A percentile compares a stretch with the other conserved stretches of the same genome.
Evolutionary conservation across 2,888 invertebrate species (phyloP).

Genomic region (Uloborus plumipes): DNA sequence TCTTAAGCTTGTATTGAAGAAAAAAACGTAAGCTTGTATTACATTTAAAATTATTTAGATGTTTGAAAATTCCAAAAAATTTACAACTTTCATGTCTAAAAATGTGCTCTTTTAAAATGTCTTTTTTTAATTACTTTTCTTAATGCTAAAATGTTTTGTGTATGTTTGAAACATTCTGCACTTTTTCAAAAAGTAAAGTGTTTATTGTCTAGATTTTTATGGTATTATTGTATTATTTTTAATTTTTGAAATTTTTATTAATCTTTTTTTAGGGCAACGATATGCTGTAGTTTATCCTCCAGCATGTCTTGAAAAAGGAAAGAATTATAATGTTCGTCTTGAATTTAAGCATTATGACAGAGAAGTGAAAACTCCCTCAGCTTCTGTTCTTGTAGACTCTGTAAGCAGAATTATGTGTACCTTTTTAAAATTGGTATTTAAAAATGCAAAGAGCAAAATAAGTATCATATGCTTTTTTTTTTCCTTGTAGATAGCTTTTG

Average conservation of each 20-base stretch:
- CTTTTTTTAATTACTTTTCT: no score
- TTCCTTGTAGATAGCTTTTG: constrained; percentile 79
- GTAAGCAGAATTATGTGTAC: constrained; percentile 73
- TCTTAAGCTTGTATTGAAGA: no score
- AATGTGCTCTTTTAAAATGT: no score
- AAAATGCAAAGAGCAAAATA: neutral
- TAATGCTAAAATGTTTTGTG: no score
- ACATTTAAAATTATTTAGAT: no score
- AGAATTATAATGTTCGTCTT: constrained; percentile 86
- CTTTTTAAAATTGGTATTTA: neutral
- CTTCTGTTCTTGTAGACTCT: constrained; percentile 93
- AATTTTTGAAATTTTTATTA: neutral
- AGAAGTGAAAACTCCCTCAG: constrained; percentile 80
- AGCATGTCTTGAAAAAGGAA: constrained; percentile 90
- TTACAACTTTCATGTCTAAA: no score
- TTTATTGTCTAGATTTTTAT: no score
- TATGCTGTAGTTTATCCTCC: constrained; percentile 82
- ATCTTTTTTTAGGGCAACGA: constrained; percentile 76
- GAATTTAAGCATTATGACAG: constrained; percentile 85
- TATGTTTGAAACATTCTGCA: no score
- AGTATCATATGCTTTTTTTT: neutral
- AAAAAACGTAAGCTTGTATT: no score
- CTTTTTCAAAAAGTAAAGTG: no score
- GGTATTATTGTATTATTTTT: no score
- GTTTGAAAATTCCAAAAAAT: no score